Evolutionary conservation across 1,140 invertebrate species (phyloP), one percentile per base, ranked within the genome.

Genomic region (Aleiodes sp.): DNA sequence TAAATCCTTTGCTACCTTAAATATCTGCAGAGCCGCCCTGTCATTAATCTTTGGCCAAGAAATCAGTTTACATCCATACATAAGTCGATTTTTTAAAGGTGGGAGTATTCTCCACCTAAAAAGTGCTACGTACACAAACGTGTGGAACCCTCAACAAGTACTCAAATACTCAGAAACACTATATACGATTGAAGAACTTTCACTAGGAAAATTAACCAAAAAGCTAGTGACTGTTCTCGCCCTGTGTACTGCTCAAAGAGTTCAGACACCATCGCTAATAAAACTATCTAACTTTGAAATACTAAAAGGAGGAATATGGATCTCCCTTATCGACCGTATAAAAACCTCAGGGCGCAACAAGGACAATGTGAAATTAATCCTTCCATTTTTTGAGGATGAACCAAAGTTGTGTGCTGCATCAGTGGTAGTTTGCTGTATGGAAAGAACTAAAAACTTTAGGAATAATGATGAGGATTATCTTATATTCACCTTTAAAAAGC

Each of bases 1-100:
- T 4, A 73, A 72, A 10, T 74, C 72, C 2, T 77, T 74, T 57
- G 70, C 70, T 9, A 73, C 76, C 31, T 39, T 78, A 14, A 76
- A 78, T 60, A 61, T 66, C 8, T 56, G 43, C 21, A 70, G 72
- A 68, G 73, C 74, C n/a, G 75, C 74, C 2, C 37, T 77, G 19
- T 71, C 75, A 3, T 43, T 70, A 19, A 37, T 76, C 41, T 59
- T 71, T 21, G n/a, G 33, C 0, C 21, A 65, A 46, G 57, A 59
- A 9, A 62, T 75, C 6, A 52, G 65, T 1, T 31, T 43, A 6
- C 31, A 80, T 46, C 28, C 62, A 0, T 14, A 59, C 9, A 43
- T 80, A 2, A 73, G 72, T 31, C 28, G 76, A 57, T 77, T 78
- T 16, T 67, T 70, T 68, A 78, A 76, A 69, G 80, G 74, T 28